Evolutionary conservation across 1,140 invertebrate genomes (phyloP).

Genomic region (Archivesica marissinica): DNA sequence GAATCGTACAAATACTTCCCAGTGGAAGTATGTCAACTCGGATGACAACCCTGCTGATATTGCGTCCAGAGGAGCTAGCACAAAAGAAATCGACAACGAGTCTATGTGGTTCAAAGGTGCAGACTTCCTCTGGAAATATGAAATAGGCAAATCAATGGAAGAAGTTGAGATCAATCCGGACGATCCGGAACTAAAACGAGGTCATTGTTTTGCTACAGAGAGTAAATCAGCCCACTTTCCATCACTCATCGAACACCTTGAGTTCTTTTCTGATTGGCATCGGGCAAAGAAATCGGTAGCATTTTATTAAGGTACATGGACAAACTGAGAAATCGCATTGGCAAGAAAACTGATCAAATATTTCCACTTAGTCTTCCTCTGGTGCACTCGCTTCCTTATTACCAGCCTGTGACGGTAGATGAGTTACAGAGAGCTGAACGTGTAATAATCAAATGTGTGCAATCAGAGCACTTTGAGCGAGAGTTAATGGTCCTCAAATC

Average conservation of each 20-base stretch:
- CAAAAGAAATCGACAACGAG: neutral
- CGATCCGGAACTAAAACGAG: no score
- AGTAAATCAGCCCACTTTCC: no score
- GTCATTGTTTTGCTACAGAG: no score
- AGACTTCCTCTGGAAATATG: slow-evolving; percentile 21
- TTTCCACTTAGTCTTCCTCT: no score
- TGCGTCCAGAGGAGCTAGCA: slow-evolving; percentile 3
- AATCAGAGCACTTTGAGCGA: neutral
- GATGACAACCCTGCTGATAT: slow-evolving; percentile 60
- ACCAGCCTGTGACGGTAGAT: neutral
- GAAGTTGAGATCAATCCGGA: neutral
- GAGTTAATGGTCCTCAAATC: neutral
- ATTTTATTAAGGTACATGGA: no score
- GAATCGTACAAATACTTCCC: neutral
- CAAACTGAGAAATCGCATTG: no score
- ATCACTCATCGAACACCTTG: neutral
- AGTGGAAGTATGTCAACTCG: slow-evolving; percentile 48
- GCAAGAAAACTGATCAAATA: no score
- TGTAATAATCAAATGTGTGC: neutral
- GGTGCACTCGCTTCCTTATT: no score
- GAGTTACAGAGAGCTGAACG: neutral
- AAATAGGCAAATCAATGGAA: neutral
- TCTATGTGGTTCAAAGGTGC: neutral
- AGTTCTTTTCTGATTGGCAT: neutral
- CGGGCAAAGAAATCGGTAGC: neutral